Evolutionary conservation across 2,113 vertebrate genomes (phyloP), one percentile per base, ranked within the genome.

Genomic region (Callipepla squamata): DNA sequence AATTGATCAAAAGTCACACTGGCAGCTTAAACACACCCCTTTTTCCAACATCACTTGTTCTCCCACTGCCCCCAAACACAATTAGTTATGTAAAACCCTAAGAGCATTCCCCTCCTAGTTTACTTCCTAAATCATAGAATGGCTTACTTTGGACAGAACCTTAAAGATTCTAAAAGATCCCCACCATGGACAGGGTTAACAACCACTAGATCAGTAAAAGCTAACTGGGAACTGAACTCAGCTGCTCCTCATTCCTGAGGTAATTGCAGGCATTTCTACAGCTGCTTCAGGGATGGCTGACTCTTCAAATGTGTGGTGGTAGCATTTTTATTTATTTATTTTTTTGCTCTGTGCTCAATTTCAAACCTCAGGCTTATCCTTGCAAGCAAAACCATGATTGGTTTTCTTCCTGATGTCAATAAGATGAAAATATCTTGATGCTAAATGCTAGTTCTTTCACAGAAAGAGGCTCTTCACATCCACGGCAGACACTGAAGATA

Each of bases 171-270:
- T 30, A 28, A 30, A 30, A 53, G 26, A 53, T 15, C 15, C 15
- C 51, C 51, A 53, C 28, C 26, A 53, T 17, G 51, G 28, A 30
- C 51, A 30, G 51, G 15, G 26, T 53, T 53, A 53, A 53, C 51
- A 53, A 30, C 51, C 51, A 53, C 15, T 53, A 53, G 51, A 30
- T 53, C 26, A 53, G 28, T 53, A 30, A 85, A 73, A 70, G 53
- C 34, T 38, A 66, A 45, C 47, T 0, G 1, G 69, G 62, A 89
- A 42, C 6, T 50, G 70, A 73, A 50, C 36, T 12, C 92, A 93
- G 83, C 83, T 93, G 93, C 69, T 89, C 78, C 69, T 92, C 5
- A 4, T 95, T 95, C 80, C 74, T 69, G 80, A 87, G 77, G 53
- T 89, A 69, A 90, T 62, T 62, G 34, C 69, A 4, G 1, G 16